Conservation (phyloP, 2,797 vertebrate genomes). For the Esox lucius region DNA sequence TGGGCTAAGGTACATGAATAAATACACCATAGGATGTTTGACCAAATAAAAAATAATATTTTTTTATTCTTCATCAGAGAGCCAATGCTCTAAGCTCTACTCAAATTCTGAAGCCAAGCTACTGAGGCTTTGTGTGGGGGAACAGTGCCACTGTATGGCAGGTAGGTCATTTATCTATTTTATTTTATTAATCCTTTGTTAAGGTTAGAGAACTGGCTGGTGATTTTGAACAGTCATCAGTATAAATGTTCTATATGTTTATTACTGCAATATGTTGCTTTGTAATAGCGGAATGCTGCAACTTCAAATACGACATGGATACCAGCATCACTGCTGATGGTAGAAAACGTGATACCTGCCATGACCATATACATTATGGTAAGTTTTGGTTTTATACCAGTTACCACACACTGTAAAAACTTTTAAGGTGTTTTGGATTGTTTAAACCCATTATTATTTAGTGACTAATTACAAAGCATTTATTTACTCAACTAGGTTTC, state of each 20-base stretch:
- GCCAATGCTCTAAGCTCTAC: slow-evolving; percentile 80
- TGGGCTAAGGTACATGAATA: background rate
- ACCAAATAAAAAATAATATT: background rate
- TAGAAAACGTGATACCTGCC: slow-evolving; percentile 67
- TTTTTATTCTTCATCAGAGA: slow-evolving; percentile 67
- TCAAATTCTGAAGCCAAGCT: slow-evolving; percentile 72
- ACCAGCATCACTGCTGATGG: slow-evolving; percentile 48
- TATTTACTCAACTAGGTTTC: too few species aligned
- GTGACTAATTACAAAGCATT: too few species aligned
- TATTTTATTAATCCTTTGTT: too few species aligned
- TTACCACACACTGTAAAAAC: background rate
- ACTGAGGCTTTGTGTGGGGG: slow-evolving; percentile 80
- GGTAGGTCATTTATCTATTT: slow-evolving; percentile 69
- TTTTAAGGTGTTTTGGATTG: too few species aligned
- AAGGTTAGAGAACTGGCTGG: background rate
- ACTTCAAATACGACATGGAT: slow-evolving; percentile 62
- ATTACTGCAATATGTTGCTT: background rate
- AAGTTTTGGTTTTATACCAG: slow-evolving; percentile 29
- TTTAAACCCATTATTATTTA: too few species aligned
- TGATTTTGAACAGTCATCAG: background rate
- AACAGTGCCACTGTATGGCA: slow-evolving; percentile 86
- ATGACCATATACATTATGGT: slow-evolving; percentile 73
- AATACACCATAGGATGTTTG: background rate
- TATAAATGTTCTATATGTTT: background rate
- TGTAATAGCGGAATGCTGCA: slow-evolving; percentile 36